Conservation (phyloP, 2,797 vertebrate species). For the Gadopsis bispinosus region DNA sequence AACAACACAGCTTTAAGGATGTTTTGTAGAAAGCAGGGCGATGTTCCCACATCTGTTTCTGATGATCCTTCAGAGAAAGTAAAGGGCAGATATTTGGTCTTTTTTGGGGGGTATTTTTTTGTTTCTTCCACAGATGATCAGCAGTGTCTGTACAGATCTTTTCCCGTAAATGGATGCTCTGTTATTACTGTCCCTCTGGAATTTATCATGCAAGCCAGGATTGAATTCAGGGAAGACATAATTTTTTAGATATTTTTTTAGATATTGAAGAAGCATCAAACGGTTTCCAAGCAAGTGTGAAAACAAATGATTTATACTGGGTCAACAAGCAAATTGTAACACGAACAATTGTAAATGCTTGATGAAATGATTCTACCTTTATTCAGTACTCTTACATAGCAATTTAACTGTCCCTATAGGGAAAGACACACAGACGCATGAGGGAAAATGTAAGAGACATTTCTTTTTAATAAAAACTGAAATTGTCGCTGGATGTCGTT, state of each 20-base stretch:
- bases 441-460: background rate
- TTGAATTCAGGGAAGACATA: slow-evolving; percentile 47
- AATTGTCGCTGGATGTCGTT: slow-evolving; percentile 10
- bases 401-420: background rate
- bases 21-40: slow-evolving; percentile 48
- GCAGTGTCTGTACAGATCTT: slow-evolving; percentile 58
- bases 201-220: slow-evolving; percentile 53
- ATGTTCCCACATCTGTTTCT: slow-evolving; percentile 72
- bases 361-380: slow-evolving; percentile 8
- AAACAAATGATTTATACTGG: slow-evolving; percentile 28
- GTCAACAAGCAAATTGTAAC: slow-evolving; percentile 5
- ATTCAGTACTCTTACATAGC: background rate
- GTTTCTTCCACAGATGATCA: slow-evolving; percentile 61
- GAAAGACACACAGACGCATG: slow-evolving; percentile 1
- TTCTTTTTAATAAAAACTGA: background rate
- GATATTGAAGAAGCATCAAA: slow-evolving; percentile 50
- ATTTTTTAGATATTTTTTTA: slow-evolving; percentile 55
- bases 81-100: slow-evolving; percentile 55
- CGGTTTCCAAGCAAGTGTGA: slow-evolving; percentile 22
- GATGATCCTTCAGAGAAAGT: slow-evolving; percentile 59
- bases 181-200: slow-evolving; percentile 63
- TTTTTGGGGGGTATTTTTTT: slow-evolving; percentile 36
- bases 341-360: background rate
- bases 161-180: slow-evolving; percentile 69
- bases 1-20: slow-evolving; percentile 47